These are phyloP conservation scores for Prinia subflava DNA, from an alignment of 2,113 vertebrate genomes.

Conservation along the genomic window DNA sequence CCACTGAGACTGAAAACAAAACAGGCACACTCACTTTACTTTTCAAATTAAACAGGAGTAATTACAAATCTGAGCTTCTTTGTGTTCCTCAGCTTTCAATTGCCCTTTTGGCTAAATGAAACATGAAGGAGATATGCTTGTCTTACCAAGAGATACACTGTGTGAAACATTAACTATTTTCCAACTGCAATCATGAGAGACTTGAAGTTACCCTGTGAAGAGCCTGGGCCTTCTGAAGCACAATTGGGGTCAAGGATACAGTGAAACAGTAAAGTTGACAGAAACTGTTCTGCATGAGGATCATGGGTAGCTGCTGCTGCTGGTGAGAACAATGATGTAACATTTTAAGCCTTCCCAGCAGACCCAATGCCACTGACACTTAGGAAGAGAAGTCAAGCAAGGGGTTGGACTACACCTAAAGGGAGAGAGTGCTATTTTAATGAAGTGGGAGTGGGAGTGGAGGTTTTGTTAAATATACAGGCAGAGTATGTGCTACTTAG, in stretches of 20 bases:
- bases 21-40: neutral
- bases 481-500: neutral
- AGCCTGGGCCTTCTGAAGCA: neutral
- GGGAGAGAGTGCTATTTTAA: neutral
- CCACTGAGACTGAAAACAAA: conserved; percentile 86
- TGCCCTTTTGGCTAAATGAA: neutral
- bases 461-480: neutral
- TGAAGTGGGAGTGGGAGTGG: neutral
- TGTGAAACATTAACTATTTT: neutral
- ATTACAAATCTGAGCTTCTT: neutral
- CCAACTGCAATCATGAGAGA: neutral
- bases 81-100: neutral
- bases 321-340: neutral
- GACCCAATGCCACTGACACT: neutral
- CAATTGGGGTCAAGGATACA: neutral
- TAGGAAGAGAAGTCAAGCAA: neutral
- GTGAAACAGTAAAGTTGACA: neutral
- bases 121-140: neutral
- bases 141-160: neutral
- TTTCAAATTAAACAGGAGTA: neutral
- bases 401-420: neutral
- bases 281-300: neutral
- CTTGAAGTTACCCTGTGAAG: neutral
- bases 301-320: neutral
- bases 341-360: neutral